Evolutionary conservation across 2,797 vertebrate genomes (phyloP).

Genomic region (Dermochelys coriacea): DNA sequence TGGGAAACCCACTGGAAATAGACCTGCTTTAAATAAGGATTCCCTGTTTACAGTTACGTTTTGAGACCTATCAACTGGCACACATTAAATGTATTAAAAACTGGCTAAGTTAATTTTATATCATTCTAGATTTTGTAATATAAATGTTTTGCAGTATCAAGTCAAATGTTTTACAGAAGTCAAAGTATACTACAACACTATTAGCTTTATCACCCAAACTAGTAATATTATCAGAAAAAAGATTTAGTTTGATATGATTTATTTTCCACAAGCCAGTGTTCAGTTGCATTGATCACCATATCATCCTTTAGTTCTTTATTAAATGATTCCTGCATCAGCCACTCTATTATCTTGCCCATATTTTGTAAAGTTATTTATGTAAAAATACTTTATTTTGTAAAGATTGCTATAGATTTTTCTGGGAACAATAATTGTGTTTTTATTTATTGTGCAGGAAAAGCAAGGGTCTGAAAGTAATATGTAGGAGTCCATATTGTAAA

Average conservation of each 20-base stretch:
- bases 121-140: too few species aligned
- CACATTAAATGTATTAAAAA: too few species aligned
- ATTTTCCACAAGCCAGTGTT: too few species aligned
- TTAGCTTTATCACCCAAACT: too few species aligned
- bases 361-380: background rate
- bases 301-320: background rate
- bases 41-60: background rate
- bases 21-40: background rate
- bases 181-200: too few species aligned
- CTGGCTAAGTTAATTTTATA: too few species aligned
- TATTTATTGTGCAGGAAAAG: background rate
- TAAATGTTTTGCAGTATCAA: too few species aligned
- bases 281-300: too few species aligned
- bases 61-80: background rate
- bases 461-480: background rate
- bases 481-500: background rate
- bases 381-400: background rate
- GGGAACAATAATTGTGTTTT: background rate
- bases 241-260: too few species aligned
- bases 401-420: background rate
- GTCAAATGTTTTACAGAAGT: too few species aligned
- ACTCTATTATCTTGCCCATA: background rate
- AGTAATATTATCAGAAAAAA: too few species aligned
- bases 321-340: background rate
- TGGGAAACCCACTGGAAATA: background rate